These are phyloP conservation scores for Bombus fervidus DNA, from an alignment of 1,140 invertebrate species.

Conservation along the genomic window DNA sequence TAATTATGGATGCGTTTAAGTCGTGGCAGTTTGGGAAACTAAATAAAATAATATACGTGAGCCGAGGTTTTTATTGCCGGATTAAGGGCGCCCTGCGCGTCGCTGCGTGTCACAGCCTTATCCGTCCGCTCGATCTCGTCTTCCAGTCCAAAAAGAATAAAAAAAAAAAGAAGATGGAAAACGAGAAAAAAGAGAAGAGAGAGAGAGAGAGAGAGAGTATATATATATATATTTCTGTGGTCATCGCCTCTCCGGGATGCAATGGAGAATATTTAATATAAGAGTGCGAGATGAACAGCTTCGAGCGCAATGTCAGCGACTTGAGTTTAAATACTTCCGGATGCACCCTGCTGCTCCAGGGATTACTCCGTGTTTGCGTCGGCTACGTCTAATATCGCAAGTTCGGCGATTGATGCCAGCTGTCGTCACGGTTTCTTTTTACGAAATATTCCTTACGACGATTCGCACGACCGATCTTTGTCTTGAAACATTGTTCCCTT, in stretches of 20 bases:
- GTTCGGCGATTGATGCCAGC: background rate
- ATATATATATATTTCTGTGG: slow-evolving; percentile 64
- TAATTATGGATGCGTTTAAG: slow-evolving; percentile 83
- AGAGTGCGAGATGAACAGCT: slow-evolving; percentile 33
- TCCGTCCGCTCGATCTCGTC: slow-evolving; percentile 73
- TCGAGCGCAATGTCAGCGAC: background rate
- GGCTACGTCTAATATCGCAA: background rate
- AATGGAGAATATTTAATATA: slow-evolving; percentile 59
- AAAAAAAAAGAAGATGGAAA: background rate
- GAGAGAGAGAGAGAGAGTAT: too few species aligned
- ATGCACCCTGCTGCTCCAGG: background rate
- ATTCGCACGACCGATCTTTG: background rate
- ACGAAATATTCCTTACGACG: background rate
- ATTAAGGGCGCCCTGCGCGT: slow-evolving; percentile 77
- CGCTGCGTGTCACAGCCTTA: slow-evolving; percentile 73
- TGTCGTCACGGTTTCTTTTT: background rate
- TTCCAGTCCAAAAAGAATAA: background rate
- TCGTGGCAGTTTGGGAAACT: slow-evolving; percentile 80
- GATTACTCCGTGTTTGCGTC: background rate
- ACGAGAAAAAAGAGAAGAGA: background rate
- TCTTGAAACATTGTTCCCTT: background rate
- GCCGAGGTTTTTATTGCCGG: slow-evolving; percentile 79
- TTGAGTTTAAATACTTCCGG: slow-evolving; percentile 25
- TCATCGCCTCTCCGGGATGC: slow-evolving; percentile 65
- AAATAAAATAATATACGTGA: slow-evolving; percentile 83